Evolutionary conservation across 1,140 invertebrate species (phyloP).

Genomic region (Calephelis nemesis): DNA sequence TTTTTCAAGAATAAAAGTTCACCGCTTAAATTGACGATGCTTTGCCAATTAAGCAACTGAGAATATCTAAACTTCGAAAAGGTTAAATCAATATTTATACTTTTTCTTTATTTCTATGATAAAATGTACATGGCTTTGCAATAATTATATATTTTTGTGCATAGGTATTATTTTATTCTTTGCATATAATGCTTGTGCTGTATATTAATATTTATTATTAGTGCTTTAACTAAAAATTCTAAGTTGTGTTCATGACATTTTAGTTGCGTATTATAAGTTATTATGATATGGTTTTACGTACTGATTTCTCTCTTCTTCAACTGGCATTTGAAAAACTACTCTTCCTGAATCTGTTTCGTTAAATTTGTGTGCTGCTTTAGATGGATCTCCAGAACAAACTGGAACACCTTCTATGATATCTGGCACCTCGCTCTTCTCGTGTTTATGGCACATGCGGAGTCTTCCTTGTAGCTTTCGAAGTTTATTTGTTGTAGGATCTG

Average conservation of each 20-base stretch:
- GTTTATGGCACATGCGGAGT: slow-evolving; percentile 58
- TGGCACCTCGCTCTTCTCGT: slow-evolving; percentile 76
- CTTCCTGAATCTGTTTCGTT: slow-evolving; percentile 41
- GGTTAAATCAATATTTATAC: too few relatives aligned
- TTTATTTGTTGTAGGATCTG: slow-evolving; percentile 70
- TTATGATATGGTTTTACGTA: slow-evolving; percentile 28
- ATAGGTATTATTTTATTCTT: background rate
- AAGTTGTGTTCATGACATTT: background rate
- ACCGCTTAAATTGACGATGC: too few relatives aligned
- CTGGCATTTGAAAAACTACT: slow-evolving; percentile 59
- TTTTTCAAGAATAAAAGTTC: too few relatives aligned
- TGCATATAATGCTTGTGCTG: background rate
- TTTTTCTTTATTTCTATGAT: too few relatives aligned
- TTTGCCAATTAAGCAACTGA: too few relatives aligned
- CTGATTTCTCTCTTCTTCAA: slow-evolving; percentile 54
- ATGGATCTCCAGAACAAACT: slow-evolving; percentile 65
- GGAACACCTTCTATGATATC: slow-evolving; percentile 78
- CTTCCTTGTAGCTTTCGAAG: slow-evolving; percentile 61
- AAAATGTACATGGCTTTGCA: too few relatives aligned
- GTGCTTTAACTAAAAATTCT: background rate
- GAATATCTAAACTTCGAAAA: too few relatives aligned
- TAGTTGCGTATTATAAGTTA: background rate
- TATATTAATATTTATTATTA: background rate
- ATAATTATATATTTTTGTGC: background rate
- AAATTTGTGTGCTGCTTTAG: slow-evolving; percentile 35